phyloP scores from a whole-genome alignment of 2,113 vertebrate genomes.

The Tinamus guttatus region DNA sequence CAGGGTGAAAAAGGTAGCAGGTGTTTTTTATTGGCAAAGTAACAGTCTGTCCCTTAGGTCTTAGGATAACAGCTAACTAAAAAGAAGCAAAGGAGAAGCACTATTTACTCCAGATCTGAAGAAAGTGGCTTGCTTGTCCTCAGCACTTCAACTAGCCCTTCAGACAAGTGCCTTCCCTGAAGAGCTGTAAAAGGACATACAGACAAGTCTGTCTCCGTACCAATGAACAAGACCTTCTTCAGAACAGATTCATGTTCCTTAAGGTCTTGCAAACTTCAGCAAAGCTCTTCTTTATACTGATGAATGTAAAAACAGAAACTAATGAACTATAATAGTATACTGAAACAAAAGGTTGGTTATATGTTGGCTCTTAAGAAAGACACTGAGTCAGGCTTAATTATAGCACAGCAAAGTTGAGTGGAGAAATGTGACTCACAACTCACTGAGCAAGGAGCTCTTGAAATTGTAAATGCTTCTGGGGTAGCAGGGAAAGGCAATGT shows the following conservation, averaged over 20 bases:
- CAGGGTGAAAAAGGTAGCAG: not conserved
- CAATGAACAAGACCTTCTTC: not conserved
- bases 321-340: not conserved
- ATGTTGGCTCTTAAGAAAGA: not conserved
- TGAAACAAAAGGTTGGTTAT: not conserved
- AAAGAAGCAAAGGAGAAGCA: not conserved
- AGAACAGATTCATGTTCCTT: not conserved
- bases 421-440: not conserved
- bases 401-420: not conserved
- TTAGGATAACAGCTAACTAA: not conserved
- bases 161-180: not conserved
- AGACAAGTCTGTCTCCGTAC: not conserved
- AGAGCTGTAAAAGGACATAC: not conserved
- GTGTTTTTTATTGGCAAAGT: not conserved
- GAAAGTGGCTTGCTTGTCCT: not conserved
- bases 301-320: not conserved
- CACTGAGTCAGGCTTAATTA: not conserved
- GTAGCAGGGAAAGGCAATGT: not conserved
- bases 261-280: not conserved
- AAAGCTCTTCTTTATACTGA: not conserved
- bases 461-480: not conserved
- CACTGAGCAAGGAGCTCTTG: not conserved
- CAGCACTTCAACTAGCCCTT: not conserved
- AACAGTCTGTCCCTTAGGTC: not conserved
- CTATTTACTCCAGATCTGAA: not conserved